Base-by-base conservation (phyloP, 1,140 invertebrate species). In the Heliconius hermathena region DNA sequence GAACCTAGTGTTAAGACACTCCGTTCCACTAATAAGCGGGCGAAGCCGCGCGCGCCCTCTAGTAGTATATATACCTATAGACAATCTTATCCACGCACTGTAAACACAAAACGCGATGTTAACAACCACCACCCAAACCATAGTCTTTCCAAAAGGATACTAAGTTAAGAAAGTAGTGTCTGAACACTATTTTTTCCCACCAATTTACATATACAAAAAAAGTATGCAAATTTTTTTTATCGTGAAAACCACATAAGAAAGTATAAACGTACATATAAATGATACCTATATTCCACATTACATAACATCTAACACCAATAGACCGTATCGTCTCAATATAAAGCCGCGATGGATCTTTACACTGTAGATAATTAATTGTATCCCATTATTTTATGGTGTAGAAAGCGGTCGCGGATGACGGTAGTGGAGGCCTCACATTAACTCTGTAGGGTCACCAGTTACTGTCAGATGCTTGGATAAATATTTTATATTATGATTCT, bases 321-420 rank as follows among this genome's bases (percentile, higher is more conserved):
- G 60, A 66, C 60, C 60, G 60, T 66, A 66, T 66, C 60, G 60
- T 66, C 26, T 3, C 26, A 54, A 74, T 74, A 74, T 60, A 74
- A 74, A 74, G 49, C 49, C 52, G 18, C 49, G 52, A 75, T 79
- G 41, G 78, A 79, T 75, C 72, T 78, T 57, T 71, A 75, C 46
- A 71, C n/a, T 75, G 74, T 33, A 79, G 60, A 46, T 36, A 84
- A 89, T 89, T 89, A 89, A 90, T 90, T 84, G 85, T 81, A 77
- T 78, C 60, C 81, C 85, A 90, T 90, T 89, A 90, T 88, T 88
- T 83, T 81, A 76, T 82, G 70, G 82, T 78, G 84, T 89, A 87
- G 87, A 89, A 89, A 88, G 85, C 85, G 82, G 81, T 83, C 82
- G 79, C 41, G 72, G 79, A 84, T 77, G 86, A 81, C 84, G 84